Conservation (phyloP, 2,888 invertebrate genomes). For the Epirrita christyi region DNA sequence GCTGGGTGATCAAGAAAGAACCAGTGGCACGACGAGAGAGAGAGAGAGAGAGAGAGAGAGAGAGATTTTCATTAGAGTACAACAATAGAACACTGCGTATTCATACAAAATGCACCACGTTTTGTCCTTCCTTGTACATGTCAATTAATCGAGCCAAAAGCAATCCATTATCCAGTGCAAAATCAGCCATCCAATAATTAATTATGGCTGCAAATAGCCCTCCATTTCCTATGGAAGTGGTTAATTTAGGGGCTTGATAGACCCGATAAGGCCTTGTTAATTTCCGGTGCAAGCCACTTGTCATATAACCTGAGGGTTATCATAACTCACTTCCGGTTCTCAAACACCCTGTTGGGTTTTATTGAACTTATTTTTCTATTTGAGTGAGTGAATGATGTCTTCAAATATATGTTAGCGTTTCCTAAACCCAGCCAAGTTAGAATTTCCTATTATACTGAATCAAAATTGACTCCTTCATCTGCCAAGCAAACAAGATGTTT, state of each 20-base stretch:
- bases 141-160: constrained; percentile 8
- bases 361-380: constrained; percentile 1
- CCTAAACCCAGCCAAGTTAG: neutral
- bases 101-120: constrained; percentile 3
- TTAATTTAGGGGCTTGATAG: constrained; percentile 30
- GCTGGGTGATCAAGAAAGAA: no score
- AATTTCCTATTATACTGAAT: neutral
- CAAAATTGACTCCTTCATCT: no score
- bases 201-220: constrained; percentile 31
- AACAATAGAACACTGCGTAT: neutral
- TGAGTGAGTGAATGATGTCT: neutral
- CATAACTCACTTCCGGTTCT: constrained; percentile 38
- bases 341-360: constrained; percentile 14
- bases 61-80: no score
- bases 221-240: constrained; percentile 39
- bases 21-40: no score
- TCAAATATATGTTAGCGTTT: neutral
- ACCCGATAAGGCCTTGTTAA: constrained; percentile 64
- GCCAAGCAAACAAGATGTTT: no score
- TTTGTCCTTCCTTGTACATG: constrained; percentile 6
- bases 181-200: constrained; percentile 33
- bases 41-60: no score
- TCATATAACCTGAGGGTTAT: constrained; percentile 41
- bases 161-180: constrained; percentile 24
- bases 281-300: constrained; percentile 66